These are phyloP conservation scores for Oceanites oceanicus DNA, from an alignment of 2,113 vertebrate species.

Conservation along the genomic window DNA sequence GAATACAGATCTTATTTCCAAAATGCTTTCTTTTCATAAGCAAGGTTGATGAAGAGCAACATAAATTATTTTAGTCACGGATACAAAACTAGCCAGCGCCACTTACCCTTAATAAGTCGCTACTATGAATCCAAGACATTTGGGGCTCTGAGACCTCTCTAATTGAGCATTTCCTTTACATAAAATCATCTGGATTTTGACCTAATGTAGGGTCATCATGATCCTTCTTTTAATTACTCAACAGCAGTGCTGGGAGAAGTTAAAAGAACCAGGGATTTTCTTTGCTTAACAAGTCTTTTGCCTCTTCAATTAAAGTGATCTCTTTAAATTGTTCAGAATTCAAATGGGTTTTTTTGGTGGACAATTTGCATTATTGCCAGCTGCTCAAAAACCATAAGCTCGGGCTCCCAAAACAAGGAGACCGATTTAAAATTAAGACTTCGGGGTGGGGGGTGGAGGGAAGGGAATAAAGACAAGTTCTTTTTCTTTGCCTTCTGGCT, in stretches of 20 bases:
- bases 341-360: neutral
- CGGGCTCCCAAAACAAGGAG: neutral
- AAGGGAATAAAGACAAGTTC: neutral
- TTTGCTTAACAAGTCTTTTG: conserved; percentile 26
- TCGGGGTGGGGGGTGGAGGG: neutral
- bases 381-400: conserved; percentile 46
- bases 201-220: conserved; percentile 28
- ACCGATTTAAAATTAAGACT: conserved; percentile 26
- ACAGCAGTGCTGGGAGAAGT: neutral
- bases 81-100: neutral
- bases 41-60: neutral
- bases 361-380: conserved; percentile 52
- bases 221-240: conserved; percentile 43
- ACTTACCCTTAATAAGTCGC: neutral
- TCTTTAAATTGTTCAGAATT: conserved; percentile 47
- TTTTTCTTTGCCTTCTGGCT: conserved; percentile 3
- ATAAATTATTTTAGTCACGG: neutral
- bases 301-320: conserved; percentile 41
- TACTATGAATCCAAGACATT: neutral
- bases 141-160: neutral
- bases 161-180: conserved; percentile 40
- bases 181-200: conserved; percentile 47
- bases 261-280: conserved; percentile 38
- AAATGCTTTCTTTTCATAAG: neutral
- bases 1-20: conserved; percentile 14